Evolutionary conservation across 2,113 vertebrate genomes (phyloP).

Genomic region (Chionodraco myersi): DNA sequence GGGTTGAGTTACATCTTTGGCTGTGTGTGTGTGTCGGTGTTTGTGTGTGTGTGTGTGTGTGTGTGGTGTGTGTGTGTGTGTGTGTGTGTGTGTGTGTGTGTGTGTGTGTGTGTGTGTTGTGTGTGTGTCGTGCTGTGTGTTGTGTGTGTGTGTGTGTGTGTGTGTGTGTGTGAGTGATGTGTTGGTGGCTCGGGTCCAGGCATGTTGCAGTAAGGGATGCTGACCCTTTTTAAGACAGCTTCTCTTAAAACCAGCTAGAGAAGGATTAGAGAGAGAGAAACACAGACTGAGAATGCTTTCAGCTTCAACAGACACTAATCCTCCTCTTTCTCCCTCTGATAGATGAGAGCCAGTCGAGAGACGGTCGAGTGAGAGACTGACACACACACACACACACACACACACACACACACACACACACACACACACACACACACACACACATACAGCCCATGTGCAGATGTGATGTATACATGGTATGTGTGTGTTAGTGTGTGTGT

Average conservation of each 20-base stretch:
- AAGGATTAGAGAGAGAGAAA: slow-evolving; percentile 68
- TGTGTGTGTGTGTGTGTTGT: no score
- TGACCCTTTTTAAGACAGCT: slow-evolving; percentile 66
- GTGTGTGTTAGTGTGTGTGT: no score
- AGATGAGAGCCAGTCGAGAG: slow-evolving; percentile 61
- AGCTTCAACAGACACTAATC: slow-evolving; percentile 74
- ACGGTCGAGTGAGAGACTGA: slow-evolving; percentile 60
- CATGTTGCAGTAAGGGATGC: slow-evolving; percentile 53
- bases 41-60: neutral
- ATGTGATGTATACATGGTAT: no score
- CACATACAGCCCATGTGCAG: no score
- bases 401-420: no score
- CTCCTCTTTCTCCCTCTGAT: slow-evolving; percentile 69
- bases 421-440: no score
- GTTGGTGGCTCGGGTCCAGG: slow-evolving; percentile 47
- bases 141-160: no score
- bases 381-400: slow-evolving; percentile 74
- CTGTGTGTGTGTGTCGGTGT: neutral
- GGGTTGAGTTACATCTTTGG: slow-evolving; percentile 5
- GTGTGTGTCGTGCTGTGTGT: no score
- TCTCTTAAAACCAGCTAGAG: slow-evolving; percentile 68
- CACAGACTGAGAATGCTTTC: slow-evolving; percentile 71
- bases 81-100: no score
- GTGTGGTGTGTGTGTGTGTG: no score
- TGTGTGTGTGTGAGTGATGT: neutral